Percentiles rank a stretch among this genome's conserved stretches.
Evolutionary conservation across 30 jellyfish, hydroid and myxozoan species (phyloP).

Genomic region (Turritopsis dohrnii): DNA sequence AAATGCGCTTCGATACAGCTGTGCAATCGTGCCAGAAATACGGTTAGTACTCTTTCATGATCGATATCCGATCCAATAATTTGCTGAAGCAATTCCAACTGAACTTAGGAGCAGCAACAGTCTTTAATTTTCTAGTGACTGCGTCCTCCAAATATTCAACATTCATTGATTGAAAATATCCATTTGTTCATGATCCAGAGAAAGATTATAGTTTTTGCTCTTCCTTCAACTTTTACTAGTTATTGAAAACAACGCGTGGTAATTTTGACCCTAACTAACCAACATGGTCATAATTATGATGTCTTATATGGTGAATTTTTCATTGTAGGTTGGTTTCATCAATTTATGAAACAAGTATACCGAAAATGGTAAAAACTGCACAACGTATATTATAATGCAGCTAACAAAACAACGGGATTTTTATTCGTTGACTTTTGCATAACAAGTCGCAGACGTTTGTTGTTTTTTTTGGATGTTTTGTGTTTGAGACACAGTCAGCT

Average conservation of each 20-base stretch:
- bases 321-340: slow-evolving; percentile 12
- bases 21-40: slow-evolving; percentile 14
- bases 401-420: background rate
- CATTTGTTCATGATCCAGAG: too few relatives aligned
- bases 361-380: background rate
- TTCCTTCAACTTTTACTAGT: too few relatives aligned
- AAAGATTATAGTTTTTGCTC: too few relatives aligned
- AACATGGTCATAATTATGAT: too few relatives aligned
- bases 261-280: too few relatives aligned
- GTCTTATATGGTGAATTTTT: background rate
- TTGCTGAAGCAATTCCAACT: background rate
- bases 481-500: background rate
- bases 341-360: background rate
- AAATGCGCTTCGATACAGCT: slow-evolving; percentile 14
- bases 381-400: background rate
- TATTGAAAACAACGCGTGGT: too few relatives aligned
- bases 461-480: too few relatives aligned
- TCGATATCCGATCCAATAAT: background rate
- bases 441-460: too few relatives aligned
- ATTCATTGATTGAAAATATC: too few relatives aligned
- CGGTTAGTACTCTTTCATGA: background rate
- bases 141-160: too few relatives aligned
- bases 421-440: background rate
- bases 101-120: background rate
- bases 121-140: too few relatives aligned